Conservation (phyloP, 2,888 invertebrate species). For the Emesis furor region DNA sequence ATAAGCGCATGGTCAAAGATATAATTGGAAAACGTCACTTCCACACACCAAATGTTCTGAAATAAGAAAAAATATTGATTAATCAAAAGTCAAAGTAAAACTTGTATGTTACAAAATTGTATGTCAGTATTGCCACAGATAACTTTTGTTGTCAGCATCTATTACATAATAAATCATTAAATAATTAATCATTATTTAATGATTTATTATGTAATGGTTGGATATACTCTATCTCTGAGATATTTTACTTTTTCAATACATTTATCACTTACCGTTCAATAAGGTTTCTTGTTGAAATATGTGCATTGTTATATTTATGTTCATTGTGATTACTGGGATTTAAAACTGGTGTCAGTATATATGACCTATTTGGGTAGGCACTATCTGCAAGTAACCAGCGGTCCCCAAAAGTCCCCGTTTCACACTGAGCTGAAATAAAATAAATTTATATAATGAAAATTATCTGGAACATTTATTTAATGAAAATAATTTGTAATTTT, state of each 20-base stretch:
- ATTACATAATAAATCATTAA: too few species aligned
- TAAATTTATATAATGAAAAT: neutral
- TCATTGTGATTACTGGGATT: conserved; percentile 47
- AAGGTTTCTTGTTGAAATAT: conserved; percentile 60
- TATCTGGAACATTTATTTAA: neutral
- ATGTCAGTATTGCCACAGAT: too few species aligned
- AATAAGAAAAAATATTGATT: neutral
- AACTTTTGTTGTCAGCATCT: too few species aligned
- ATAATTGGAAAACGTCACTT: conserved; percentile 25
- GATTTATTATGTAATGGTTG: too few species aligned
- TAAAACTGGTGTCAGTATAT: conserved; percentile 54
- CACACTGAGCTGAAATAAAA: conserved; percentile 45
- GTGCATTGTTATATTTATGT: conserved; percentile 53
- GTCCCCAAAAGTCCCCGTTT: conserved; percentile 21
- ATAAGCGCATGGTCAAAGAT: conserved; percentile 20
- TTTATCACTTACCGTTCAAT: conserved; percentile 41
- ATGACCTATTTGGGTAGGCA: conserved; percentile 38
- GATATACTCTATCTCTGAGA: too few species aligned
- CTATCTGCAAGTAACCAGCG: conserved; percentile 43
- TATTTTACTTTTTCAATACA: too few species aligned
- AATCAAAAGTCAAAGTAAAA: too few species aligned
- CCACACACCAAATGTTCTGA: conserved; percentile 18
- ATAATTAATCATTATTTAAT: too few species aligned
- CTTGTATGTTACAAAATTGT: too few species aligned
- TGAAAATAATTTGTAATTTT: too few species aligned